Conservation (phyloP, 1,140 invertebrate genomes). For the Elysia chlorotica region DNA sequence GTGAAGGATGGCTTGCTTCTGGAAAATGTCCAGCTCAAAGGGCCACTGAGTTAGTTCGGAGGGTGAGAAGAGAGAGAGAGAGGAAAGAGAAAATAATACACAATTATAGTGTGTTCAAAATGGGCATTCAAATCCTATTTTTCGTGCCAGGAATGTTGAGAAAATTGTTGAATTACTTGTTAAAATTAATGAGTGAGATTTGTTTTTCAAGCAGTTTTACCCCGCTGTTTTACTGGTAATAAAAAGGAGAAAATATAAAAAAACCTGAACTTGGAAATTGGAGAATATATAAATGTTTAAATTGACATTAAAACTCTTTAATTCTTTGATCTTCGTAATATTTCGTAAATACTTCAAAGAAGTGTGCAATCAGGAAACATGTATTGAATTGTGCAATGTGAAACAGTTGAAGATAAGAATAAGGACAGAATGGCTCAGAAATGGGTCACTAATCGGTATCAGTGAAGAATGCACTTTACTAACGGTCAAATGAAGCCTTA, state of each 20-base stretch:
- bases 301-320: background rate
- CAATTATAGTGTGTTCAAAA: background rate
- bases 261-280: background rate
- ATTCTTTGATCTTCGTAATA: background rate
- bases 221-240: background rate
- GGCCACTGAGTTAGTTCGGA: constrained; percentile 69
- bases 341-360: background rate
- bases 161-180: background rate
- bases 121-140: background rate
- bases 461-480: no score
- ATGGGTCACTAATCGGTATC: no score
- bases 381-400: no score
- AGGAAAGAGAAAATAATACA: background rate
- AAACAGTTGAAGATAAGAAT: no score
- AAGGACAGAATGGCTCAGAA: no score
- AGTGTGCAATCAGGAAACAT: no score
- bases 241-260: background rate
- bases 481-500: background rate
- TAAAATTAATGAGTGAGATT: background rate
- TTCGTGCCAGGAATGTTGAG: background rate
- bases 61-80: background rate
- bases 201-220: background rate
- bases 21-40: constrained; percentile 96
- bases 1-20: constrained; percentile 93
- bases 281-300: background rate